Conservation (phyloP, 2,888 invertebrate species). For the Leptothorax acervorum region DNA sequence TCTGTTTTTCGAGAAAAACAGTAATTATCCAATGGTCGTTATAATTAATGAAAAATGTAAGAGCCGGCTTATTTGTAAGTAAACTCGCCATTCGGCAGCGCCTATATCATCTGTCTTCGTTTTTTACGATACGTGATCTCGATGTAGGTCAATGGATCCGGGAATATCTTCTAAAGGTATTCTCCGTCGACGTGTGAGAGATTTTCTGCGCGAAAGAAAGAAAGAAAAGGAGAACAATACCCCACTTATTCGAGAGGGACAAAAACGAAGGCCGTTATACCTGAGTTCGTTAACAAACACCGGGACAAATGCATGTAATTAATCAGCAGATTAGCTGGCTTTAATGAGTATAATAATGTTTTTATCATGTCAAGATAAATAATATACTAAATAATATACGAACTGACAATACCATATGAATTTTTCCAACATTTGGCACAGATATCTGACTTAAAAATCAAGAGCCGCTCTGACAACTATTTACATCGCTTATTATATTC, state of each 20-base stretch:
- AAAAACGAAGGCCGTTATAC: conserved; percentile 49
- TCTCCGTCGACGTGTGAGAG: conserved; percentile 62
- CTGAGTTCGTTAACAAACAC: conserved; percentile 32
- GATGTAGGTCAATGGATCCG: conserved; percentile 73
- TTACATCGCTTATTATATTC: background rate
- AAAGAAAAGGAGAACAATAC: conserved; percentile 46
- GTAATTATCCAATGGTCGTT: background rate
- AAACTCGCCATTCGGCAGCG: conserved; percentile 33
- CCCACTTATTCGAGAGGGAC: conserved; percentile 51
- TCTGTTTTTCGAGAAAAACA: conserved; percentile 10
- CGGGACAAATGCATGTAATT: conserved; percentile 15
- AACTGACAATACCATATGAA: background rate
- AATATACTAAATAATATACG: background rate
- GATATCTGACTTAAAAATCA: background rate
- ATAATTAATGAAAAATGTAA: conserved; percentile 63
- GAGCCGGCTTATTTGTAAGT: conserved; percentile 66
- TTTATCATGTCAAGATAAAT: background rate
- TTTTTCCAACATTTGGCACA: background rate
- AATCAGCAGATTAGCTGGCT: background rate
- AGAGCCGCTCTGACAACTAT: background rate
- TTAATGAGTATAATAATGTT: background rate
- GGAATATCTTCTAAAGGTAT: conserved; percentile 68
- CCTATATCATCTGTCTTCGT: conserved; percentile 24
- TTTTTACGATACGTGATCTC: conserved; percentile 50
- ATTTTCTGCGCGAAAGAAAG: conserved; percentile 55